phyloP scores from a whole-genome alignment of 2,113 vertebrate genomes.

The Rhea americana region DNA sequence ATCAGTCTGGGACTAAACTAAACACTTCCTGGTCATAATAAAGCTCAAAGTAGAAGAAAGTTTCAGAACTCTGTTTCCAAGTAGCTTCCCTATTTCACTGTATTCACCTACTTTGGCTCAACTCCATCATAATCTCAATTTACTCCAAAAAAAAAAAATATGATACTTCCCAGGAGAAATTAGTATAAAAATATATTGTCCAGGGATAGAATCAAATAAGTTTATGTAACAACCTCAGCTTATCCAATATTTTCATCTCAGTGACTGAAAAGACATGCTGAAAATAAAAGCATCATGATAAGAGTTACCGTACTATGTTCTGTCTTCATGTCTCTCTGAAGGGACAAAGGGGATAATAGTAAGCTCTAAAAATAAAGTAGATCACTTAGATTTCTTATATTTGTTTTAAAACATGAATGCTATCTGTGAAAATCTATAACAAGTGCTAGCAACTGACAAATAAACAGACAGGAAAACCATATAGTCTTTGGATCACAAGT shows the following conservation, averaged over 20 bases:
- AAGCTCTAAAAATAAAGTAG: not conserved
- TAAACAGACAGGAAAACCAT: not conserved
- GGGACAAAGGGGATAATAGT: not conserved
- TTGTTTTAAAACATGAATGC: not conserved
- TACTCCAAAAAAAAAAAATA: not conserved
- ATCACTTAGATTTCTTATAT: not conserved
- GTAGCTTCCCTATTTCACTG: not conserved
- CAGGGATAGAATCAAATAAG: not conserved
- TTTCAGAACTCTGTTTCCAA: not conserved
- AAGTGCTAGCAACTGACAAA: not conserved
- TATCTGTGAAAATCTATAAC: not conserved
- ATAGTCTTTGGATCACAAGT: not conserved
- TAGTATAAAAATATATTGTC: not conserved
- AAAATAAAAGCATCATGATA: not conserved
- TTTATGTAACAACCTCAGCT: not conserved
- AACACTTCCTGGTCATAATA: constrained; percentile 38
- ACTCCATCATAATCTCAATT: not conserved
- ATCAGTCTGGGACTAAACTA: not conserved
- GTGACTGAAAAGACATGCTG: accelerated
- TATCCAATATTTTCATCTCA: not conserved
- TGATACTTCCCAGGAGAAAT: not conserved
- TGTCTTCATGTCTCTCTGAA: not conserved
- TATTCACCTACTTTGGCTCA: not conserved
- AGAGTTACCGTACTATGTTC: not conserved
- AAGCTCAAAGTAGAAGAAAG: not conserved